Evolutionary conservation across 2,888 invertebrate genomes (phyloP), one percentile per base, ranked within the genome.

Genomic region (Polietes domitor): DNA sequence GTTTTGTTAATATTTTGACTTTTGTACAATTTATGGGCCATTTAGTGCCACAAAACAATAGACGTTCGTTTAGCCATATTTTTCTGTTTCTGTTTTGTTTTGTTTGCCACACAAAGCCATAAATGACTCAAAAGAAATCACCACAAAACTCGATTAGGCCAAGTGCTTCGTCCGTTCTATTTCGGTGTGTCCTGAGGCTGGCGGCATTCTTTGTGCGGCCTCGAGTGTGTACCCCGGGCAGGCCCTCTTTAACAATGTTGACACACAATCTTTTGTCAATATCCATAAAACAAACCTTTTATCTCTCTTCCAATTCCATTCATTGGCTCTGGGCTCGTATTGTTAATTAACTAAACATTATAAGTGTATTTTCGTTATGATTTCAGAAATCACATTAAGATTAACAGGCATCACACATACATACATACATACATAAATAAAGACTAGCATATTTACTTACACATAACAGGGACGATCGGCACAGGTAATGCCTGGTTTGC

Each of bases 401-500:
- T 58, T 58, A 58, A 58, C 24, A 12, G 1, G 32, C 32, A 41
- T n/a, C 15, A 41, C 10, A 41, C 2, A 41, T 47, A 24, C 1
- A 21, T 7, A 41, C 15, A 41, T 41, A 41, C 2, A 41, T 47
- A 24, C 1, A 21, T 7, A 12, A 55, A 74, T 58, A 55, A 55
- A 73, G 19, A 24, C 19, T 37, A 37, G 10, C 43, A 26, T 70
- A 41, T 72, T 68, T 83, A 93, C 93, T 89, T 93, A 94, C 90
- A 93, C 92, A 89, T 93, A 95, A 89, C 96, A 96, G 15, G 96
- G 95, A 74, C 93, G 92, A 87, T 93, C 96, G 87, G 92, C 94
- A 92, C 94, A 97, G 4, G 94, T 95, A n/a, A 94, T 93, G 83
- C 94, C 93, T 73, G 95, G 95, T 50, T 91, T 93, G 91, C 98